Evolutionary conservation across 2,797 vertebrate genomes (phyloP), one percentile per base, ranked within the genome.

Genomic region (Percopsis omiscomaycus): DNA sequence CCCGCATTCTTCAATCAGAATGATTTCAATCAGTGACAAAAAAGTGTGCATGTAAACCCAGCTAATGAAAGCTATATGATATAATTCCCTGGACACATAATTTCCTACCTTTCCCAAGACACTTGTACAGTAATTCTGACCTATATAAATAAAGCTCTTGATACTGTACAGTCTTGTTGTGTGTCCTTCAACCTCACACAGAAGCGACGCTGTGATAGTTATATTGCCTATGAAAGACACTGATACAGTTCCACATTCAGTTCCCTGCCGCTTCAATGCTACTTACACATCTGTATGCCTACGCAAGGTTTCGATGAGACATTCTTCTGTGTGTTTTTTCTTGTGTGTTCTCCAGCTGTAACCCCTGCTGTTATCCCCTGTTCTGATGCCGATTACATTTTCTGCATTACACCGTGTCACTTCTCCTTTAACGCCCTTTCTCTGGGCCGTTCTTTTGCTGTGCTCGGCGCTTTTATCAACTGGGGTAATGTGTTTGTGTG

Each of bases 371-470:
- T 29, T 61, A 0, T 14, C 64, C 57, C 32, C 59, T 12, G 11
- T 69, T 72, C 61, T 61, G 57, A 16, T 78, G 67, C 71, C 82
- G 66, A 49, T 81, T 72, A 65, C 69, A 78, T 63, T 61, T 47
- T 64, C 61, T 3, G 16, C 9, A 55, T 54, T 47, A 27, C n/a
- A 22, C 49, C 15, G 37, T 53, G 64, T 70, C 62, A 69, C 22
- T 52, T 67, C 1, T 8, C 62, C 30, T 15, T 57, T 55, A 46
- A 67, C 68, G 59, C 62, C 28, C 16, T 2, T 15, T 10, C 1
- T 57, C 68, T 73, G 47, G 4, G 55, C 75, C 66, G 4, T 3
- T 47, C 14, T 12, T 6, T 14, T 30, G 48, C 50, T 6, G 13
- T 11, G 15, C 16, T 64, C 45, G 13, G 12, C 4, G 49, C 55